Percentiles rank a stretch among this genome's conserved stretches.
Conservation (phyloP, 2,888 invertebrate species). For the Syrphus vitripennis region DNA sequence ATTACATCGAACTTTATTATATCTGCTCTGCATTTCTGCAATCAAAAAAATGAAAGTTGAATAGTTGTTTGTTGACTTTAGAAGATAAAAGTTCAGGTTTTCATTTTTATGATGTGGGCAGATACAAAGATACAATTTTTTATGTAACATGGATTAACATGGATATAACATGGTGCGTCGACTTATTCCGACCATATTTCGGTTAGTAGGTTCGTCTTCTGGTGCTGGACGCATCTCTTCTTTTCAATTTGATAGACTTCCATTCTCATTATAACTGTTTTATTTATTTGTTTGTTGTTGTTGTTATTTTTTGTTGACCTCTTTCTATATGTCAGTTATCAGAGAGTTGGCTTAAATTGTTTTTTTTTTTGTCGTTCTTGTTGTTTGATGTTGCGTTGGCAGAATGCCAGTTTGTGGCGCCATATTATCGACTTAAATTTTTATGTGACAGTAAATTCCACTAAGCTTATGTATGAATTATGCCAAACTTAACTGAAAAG, state of each 20-base stretch:
- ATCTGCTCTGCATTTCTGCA: too few relatives aligned
- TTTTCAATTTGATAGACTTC: not conserved
- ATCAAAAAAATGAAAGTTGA: constrained; percentile 5
- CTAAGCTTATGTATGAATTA: constrained; percentile 20
- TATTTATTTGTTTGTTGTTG: not conserved
- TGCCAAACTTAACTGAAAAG: not conserved
- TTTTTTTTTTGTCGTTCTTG: not conserved
- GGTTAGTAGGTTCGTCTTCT: not conserved
- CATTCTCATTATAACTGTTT: not conserved
- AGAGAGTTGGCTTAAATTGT: not conserved
- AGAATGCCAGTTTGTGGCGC: constrained; percentile 47
- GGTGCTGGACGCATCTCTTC: not conserved
- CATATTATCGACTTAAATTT: constrained; percentile 33
- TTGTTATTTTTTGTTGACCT: not conserved
- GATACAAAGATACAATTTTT: not conserved
- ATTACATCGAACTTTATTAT: not conserved
- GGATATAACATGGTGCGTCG: too few relatives aligned
- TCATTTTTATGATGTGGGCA: not conserved
- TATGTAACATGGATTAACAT: not conserved
- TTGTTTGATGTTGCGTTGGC: constrained; percentile 18
- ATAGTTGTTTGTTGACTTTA: not conserved
- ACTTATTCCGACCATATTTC: not conserved
- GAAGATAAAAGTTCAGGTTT: not conserved
- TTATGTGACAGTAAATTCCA: constrained; percentile 45
- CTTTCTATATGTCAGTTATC: not conserved